Conservation (phyloP, 1,140 invertebrate species). For the Drosophila triauraria region DNA sequence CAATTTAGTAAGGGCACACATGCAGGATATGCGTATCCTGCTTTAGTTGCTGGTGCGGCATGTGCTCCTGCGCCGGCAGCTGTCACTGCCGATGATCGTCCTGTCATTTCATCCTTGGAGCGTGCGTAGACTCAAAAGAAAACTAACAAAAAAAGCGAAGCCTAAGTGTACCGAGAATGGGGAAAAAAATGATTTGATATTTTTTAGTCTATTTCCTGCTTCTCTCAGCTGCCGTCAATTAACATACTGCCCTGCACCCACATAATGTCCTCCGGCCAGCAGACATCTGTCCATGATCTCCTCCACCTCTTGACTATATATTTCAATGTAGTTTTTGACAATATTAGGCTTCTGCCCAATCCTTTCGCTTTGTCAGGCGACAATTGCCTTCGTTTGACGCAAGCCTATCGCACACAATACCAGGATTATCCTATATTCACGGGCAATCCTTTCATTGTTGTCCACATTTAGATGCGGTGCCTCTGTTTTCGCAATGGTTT, state of each 20-base stretch:
- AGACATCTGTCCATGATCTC: constrained; percentile 30
- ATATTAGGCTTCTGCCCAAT: constrained; percentile 45
- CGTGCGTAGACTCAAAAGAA: constrained; percentile 65
- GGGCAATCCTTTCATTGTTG: constrained; percentile 53
- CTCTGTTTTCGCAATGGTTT: constrained; percentile 36
- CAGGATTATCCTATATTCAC: constrained; percentile 51
- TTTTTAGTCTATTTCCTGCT: constrained; percentile 63
- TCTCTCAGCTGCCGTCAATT: constrained; percentile 44
- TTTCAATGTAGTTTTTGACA: constrained; percentile 37
- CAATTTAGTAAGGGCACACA: constrained; percentile 54
- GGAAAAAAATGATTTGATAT: constrained; percentile 65
- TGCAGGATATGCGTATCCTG: constrained; percentile 80
- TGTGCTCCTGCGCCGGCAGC: constrained; percentile 66
- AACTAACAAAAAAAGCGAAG: constrained; percentile 33
- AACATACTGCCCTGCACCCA: constrained; percentile 60
- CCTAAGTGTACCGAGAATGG: constrained; percentile 27
- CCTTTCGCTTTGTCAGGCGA: constrained; percentile 24
- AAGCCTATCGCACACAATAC: constrained; percentile 55
- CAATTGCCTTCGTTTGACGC: constrained; percentile 50
- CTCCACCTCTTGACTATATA: neutral
- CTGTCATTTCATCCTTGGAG: constrained; percentile 66
- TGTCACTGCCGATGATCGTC: constrained; percentile 67
- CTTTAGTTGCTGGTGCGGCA: constrained; percentile 61
- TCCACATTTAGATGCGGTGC: constrained; percentile 21
- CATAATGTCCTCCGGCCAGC: constrained; percentile 52